Evolutionary conservation across 2,888 invertebrate genomes (phyloP), one percentile per base, ranked within the genome.

Genomic region (Hirtodrosophila cameraria): DNA sequence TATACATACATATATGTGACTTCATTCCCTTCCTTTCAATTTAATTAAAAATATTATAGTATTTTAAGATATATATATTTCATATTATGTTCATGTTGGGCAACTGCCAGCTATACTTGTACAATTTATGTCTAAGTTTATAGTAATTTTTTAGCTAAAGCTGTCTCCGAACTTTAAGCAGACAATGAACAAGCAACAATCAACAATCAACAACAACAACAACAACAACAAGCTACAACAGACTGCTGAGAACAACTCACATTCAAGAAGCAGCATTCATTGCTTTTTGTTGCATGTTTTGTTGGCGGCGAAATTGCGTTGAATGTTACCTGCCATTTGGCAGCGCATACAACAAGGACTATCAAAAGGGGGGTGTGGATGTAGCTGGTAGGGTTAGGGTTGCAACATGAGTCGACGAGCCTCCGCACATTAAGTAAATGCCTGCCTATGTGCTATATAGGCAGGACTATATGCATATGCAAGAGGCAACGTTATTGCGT

Each of bases 271-370:
- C 31, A 46, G 41, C 25, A 36, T 31, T 55, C 55, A 73, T 54
- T 35, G 74, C 46, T 61, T 66, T 76, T 70, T 82, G 75, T 62
- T 62, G 63, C 53, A 60, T 61, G 57, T 65, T 76, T 55, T 75
- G 80, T 80, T 74, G 78, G 59, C 75, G 60, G 63, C 66, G 84
- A 83, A 80, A 86, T 83, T 86, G 81, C 80, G 81, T 86, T 83
- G 79, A 86, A 86, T 80, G 80, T 69, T 86, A 80, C 86, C 79
- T 86, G 84, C 79, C 79, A 79, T 79, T 79, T 79, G 84, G 80
- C 80, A 65, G 84, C 48, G 48, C 46, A 73, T 35, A 55, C 54
- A 63, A 33, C 12, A 48, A n/a, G 25, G 7, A 30, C 30, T 3
- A 6, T 36, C 4, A 23, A 15, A 9, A 11, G 3, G 33, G 7